Base-by-base conservation (phyloP, 2,888 invertebrate genomes). In the Tetrapedia diversipes region DNA sequence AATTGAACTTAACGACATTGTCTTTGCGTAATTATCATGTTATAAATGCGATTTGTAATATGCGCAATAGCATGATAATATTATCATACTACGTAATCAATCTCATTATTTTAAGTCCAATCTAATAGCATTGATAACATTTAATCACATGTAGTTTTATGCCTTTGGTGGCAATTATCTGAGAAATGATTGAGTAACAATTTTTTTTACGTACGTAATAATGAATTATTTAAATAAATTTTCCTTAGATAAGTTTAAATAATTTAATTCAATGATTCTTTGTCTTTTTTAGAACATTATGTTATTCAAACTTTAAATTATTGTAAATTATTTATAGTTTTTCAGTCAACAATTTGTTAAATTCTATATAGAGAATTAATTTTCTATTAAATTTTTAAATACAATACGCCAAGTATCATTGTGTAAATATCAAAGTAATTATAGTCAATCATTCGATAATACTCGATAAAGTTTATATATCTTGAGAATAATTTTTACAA, bases 81-180 rank as follows among this genome's bases (percentile, higher is more conserved):
- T 56, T 56, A 54, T 73, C 61, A 39, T 29, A 0, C 1, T 4
- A 6, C 7, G 11, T 22, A 32, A 56, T 34, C 43, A n/a, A 61
- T 41, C 11, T 1, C 2, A 11, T 8, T 22, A 22, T 24, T 47
- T 7, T 10, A 22, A 49, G 4, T 39, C 47, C 14, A 47, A 43
- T 66, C 27, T 53, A 37, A 24, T 39, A 27, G 22, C 1, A 39
- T 41, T n/a, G 27, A 54, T 41, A 65, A 34, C 2, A 27, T 4
- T 32, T 32, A 37, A 37, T 57, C 34, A 45, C 19, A 29, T 39
- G 19, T 32, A 24, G 1, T 29, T 39, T n/a, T 22, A 29, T 37
- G 4, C 8, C 16, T 11, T 27, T n/a, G 8, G 10, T 37, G 6
- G 16, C 8, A 37, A 49, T 49, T 61, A 24, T 61, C 24, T 27